Percentiles rank a stretch among this genome's conserved stretches.
phyloP scores from a whole-genome alignment of 2,888 invertebrate genomes.

The Machimus rusticus region DNA sequence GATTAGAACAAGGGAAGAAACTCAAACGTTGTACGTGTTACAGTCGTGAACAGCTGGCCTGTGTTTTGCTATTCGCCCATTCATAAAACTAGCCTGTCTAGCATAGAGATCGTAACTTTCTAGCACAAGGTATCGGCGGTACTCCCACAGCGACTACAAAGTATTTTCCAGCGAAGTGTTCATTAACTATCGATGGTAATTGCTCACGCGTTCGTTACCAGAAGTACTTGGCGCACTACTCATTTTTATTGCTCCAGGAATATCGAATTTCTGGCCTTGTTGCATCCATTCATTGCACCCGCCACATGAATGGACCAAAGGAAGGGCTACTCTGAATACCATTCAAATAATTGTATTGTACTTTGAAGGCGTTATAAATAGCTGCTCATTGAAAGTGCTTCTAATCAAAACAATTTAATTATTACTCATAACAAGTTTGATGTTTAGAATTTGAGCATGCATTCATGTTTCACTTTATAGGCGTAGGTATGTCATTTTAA shows the following conservation, averaged over 20 bases:
- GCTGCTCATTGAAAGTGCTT: background rate
- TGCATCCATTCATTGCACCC: background rate
- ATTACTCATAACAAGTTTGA: background rate
- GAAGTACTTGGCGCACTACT: slow-evolving; percentile 31
- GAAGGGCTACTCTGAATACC: background rate
- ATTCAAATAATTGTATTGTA: background rate
- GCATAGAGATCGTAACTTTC: slow-evolving; percentile 41
- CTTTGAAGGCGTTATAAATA: background rate
- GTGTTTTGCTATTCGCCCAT: slow-evolving; percentile 23
- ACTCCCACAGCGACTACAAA: background rate
- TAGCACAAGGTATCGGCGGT: slow-evolving; percentile 45
- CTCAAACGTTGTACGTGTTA: background rate
- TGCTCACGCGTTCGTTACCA: background rate
- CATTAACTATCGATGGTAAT: slow-evolving; percentile 27
- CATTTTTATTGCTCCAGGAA: slow-evolving; percentile 1
- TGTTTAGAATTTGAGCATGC: background rate
- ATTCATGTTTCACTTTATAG: background rate
- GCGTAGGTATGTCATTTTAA: background rate
- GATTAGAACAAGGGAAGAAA: background rate
- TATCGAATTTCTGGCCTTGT: slow-evolving; percentile 16
- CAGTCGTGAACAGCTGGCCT: background rate
- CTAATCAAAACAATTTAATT: background rate
- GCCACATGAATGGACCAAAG: background rate
- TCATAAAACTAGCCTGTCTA: slow-evolving; percentile 12
- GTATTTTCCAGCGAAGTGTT: background rate